A percentile compares a stretch with the other conserved stretches of the same genome.
phyloP scores from a whole-genome alignment of 2,888 invertebrate species.

The Gisinianus flammeolus region DNA sequence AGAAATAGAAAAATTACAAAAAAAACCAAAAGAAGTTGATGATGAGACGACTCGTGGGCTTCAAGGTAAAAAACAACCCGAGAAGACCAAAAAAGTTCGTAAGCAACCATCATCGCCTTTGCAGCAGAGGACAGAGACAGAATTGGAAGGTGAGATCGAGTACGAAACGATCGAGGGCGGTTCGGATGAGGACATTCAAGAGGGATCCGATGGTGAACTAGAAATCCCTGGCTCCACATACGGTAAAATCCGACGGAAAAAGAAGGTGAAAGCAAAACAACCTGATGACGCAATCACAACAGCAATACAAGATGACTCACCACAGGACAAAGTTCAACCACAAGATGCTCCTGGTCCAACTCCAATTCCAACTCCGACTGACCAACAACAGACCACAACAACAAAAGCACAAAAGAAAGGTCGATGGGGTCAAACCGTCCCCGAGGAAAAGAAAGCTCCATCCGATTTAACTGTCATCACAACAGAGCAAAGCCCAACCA shows the following conservation, averaged over 20 bases:
- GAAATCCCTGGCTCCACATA: slow-evolving; percentile 22
- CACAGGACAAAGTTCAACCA: slow-evolving; percentile 6
- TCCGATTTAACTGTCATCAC: slow-evolving; percentile 22
- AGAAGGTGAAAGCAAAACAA: neutral
- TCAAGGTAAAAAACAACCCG: neutral
- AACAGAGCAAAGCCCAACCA: slow-evolving; percentile 42
- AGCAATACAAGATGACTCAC: neutral
- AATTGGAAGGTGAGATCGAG: neutral
- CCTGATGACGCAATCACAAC: neutral
- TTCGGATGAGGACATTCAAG: neutral
- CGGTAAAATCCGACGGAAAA: slow-evolving; percentile 11
- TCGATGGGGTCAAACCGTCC: slow-evolving; percentile 13
- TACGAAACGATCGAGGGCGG: neutral
- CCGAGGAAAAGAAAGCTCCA: neutral
- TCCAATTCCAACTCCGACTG: neutral
- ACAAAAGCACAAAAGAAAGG: slow-evolving; percentile 13
- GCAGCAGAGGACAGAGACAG: no score
- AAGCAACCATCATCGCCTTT: slow-evolving; percentile 3
- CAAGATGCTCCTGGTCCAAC: neutral
- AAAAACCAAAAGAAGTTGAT: neutral
- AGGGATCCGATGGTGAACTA: slow-evolving; percentile 12
- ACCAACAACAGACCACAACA: neutral
- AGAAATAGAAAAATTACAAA: neutral
- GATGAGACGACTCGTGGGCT: slow-evolving; percentile 22
- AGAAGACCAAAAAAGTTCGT: neutral